Conservation (phyloP, 2,888 invertebrate species). For the Bursaphelenchus okinawaensis region DNA sequence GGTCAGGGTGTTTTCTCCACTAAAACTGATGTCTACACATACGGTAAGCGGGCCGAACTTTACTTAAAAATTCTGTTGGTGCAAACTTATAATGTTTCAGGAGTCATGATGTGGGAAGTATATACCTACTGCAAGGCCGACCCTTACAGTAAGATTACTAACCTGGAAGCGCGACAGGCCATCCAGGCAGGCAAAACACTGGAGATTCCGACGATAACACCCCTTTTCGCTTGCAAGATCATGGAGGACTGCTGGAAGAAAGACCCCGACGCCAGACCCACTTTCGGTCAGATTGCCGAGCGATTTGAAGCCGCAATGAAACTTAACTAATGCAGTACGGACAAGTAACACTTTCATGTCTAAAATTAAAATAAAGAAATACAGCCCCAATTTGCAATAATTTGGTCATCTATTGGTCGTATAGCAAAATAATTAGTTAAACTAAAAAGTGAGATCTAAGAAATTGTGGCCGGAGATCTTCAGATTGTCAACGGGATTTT, state of each 20-base stretch:
- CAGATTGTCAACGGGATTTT: neutral
- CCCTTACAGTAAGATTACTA: conserved; percentile 12
- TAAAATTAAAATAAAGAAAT: no score
- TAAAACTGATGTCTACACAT: conserved; percentile 13
- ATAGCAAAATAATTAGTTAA: neutral
- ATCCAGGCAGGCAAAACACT: conserved; percentile 5
- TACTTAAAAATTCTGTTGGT: neutral
- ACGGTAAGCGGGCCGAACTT: neutral
- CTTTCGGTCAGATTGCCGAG: conserved; percentile 6
- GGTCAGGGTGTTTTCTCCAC: conserved; percentile 3
- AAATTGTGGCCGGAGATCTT: neutral
- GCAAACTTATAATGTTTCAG: no score
- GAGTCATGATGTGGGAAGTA: conserved; percentile 20
- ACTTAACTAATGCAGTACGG: no score
- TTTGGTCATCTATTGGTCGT: neutral
- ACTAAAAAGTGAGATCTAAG: neutral
- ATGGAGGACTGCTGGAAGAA: conserved; percentile 15
- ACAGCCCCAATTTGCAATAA: no score
- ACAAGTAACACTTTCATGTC: no score
- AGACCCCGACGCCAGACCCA: conserved; percentile 13
- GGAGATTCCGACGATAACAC: conserved; percentile 8
- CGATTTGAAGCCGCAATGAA: neutral
- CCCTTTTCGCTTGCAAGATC: neutral
- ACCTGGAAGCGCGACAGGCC: conserved; percentile 3
- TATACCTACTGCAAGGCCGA: conserved; percentile 17